phyloP scores from a whole-genome alignment of 2,113 vertebrate genomes.

The Scartelaos histophorus region DNA sequence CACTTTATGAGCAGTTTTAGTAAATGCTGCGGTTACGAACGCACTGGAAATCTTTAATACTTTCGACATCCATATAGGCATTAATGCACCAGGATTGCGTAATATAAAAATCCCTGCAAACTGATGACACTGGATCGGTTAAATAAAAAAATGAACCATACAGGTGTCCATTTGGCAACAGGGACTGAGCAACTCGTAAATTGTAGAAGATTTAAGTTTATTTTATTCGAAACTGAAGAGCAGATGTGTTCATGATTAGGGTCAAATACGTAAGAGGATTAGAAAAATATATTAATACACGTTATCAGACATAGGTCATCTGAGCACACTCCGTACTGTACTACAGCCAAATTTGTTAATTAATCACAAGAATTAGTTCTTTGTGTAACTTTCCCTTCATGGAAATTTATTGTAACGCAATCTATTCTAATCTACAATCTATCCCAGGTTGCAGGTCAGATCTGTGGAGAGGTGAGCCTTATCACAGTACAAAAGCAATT shows the following conservation, averaged over 20 bases:
- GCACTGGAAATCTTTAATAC: slow-evolving; percentile 32
- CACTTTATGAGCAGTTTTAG: neutral
- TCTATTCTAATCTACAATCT: too few relatives aligned
- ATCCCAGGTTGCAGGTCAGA: neutral
- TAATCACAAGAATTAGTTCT: neutral
- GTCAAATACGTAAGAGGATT: slow-evolving; percentile 70
- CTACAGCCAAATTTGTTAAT: neutral
- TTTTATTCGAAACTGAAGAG: slow-evolving; percentile 31
- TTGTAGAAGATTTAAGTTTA: slow-evolving; percentile 6
- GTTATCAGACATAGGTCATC: slow-evolving; percentile 34
- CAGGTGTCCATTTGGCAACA: slow-evolving; percentile 22
- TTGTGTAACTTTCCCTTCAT: neutral
- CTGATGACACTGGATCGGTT: neutral
- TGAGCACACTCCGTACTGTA: neutral
- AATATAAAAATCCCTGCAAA: neutral
- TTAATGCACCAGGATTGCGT: neutral
- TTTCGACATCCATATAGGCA: neutral
- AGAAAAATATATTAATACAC: slow-evolving; percentile 67
- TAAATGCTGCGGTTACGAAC: neutral
- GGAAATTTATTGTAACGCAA: too few relatives aligned
- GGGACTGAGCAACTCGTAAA: neutral
- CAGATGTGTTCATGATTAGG: slow-evolving; percentile 53
- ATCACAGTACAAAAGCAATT: neutral
- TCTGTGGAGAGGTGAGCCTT: neutral
- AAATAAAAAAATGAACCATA: neutral